phyloP scores from a whole-genome alignment of 2,797 vertebrate genomes.

The Dendrocincla tyrannina region DNA sequence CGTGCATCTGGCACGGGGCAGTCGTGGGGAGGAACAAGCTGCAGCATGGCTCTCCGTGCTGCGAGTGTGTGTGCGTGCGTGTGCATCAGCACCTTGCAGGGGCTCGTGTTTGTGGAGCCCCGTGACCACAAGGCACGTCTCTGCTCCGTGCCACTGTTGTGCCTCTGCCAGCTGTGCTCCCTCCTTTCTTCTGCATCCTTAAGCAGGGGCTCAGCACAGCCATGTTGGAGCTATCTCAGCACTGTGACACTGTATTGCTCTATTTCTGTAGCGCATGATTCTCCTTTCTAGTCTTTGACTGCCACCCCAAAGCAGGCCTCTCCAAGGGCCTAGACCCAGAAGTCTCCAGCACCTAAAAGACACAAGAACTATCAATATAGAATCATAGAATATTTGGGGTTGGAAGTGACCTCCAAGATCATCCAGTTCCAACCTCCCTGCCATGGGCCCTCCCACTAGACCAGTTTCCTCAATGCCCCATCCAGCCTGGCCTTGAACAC shows the following conservation, averaged over 20 bases:
- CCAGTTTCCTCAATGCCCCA: not conserved
- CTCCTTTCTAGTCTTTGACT: not conserved
- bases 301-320: not conserved
- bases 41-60: not conserved
- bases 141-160: rapidly evolving
- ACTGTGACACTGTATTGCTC: not conserved
- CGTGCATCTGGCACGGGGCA: not conserved
- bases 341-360: not conserved
- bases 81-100: not conserved
- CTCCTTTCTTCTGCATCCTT: not conserved
- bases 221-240: rapidly evolving
- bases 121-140: not conserved
- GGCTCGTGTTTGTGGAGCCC: not conserved
- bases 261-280: not conserved
- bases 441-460: rapidly evolving
- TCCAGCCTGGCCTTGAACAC: not conserved
- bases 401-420: not conserved
- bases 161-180: not conserved
- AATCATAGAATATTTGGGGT: not conserved
- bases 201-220: not conserved
- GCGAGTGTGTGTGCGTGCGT: rapidly evolving
- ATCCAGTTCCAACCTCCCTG: too few species aligned
- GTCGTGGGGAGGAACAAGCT: not conserved
- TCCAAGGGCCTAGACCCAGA: not conserved
- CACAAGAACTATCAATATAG: not conserved